These are phyloP conservation scores for Intellagama lesueurii DNA, from an alignment of 2,797 vertebrate genomes.

Conservation along the genomic window DNA sequence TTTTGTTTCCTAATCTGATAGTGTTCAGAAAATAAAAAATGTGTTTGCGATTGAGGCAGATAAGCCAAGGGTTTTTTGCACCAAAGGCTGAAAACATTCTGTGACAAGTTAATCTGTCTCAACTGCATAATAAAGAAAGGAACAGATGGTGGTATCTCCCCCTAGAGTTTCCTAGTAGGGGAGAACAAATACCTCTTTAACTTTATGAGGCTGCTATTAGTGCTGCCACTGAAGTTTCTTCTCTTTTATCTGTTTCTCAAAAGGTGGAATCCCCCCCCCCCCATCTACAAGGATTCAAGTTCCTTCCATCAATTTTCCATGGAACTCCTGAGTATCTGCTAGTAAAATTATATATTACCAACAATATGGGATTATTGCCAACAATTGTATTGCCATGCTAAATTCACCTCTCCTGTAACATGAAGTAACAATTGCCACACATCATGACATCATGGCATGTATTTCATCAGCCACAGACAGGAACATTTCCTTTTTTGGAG, in stretches of 20 bases:
- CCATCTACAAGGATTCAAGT: background rate
- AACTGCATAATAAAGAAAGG: conserved; percentile 23
- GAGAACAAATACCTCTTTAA: conserved; percentile 28
- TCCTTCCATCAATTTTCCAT: background rate
- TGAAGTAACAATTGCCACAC: background rate
- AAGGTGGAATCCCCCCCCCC: background rate
- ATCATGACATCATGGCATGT: background rate
- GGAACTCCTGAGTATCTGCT: background rate
- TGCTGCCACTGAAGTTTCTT: background rate
- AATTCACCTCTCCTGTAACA: background rate
- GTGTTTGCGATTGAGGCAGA: conserved; percentile 36
- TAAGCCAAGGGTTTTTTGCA: conserved; percentile 3
- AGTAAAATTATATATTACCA: background rate
- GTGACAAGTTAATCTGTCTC: conserved; percentile 43
- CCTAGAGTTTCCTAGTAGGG: conserved; percentile 26
- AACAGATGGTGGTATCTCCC: conserved; percentile 38
- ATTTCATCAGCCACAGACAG: background rate
- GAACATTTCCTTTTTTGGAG: too few relatives aligned
- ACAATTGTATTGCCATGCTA: background rate
- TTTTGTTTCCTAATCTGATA: conserved; percentile 36
- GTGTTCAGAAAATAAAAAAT: conserved; percentile 23
- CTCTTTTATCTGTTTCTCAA: conserved; percentile 20
- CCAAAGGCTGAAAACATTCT: conserved; percentile 14
- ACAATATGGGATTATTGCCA: background rate
- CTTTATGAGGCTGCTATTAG: conserved; percentile 30